A percentile compares a stretch with the other conserved stretches of the same genome.
phyloP scores from a whole-genome alignment of 2,113 vertebrate genomes.

The Nycticebus coucang region DNA sequence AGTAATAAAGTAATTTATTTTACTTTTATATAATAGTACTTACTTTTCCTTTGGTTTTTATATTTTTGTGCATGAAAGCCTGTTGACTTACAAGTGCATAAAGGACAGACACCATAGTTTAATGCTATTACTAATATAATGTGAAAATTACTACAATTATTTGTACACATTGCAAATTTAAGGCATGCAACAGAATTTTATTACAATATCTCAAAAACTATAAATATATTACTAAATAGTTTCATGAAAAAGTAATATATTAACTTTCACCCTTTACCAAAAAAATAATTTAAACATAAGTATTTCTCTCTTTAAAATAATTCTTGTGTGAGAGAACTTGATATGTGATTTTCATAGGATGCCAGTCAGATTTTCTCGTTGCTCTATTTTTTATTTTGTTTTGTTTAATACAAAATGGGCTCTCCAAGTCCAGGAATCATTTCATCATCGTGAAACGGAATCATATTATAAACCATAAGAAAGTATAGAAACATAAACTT shows the following conservation, averaged over 20 bases:
- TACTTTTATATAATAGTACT: neutral
- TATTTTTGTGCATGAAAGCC: neutral
- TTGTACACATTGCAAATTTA: neutral
- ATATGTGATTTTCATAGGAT: neutral
- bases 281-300: conserved; percentile 50
- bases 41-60: neutral
- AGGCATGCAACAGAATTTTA: conserved; percentile 19
- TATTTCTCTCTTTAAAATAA: conserved; percentile 30
- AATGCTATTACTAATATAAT: neutral
- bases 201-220: neutral
- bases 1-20: neutral
- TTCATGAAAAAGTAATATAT: conserved; percentile 46
- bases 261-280: conserved; percentile 18
- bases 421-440: neutral
- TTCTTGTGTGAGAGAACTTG: neutral
- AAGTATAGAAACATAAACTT: neutral
- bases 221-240: conserved; percentile 25
- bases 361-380: neutral
- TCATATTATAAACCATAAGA: neutral
- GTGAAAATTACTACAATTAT: neutral
- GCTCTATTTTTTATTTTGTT: neutral
- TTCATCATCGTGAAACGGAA: neutral
- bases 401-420: neutral
- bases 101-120: neutral
- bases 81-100: neutral